These are phyloP conservation scores for Pseudolycoriella hygida DNA, from an alignment of 2,888 invertebrate genomes.

Conservation along the genomic window DNA sequence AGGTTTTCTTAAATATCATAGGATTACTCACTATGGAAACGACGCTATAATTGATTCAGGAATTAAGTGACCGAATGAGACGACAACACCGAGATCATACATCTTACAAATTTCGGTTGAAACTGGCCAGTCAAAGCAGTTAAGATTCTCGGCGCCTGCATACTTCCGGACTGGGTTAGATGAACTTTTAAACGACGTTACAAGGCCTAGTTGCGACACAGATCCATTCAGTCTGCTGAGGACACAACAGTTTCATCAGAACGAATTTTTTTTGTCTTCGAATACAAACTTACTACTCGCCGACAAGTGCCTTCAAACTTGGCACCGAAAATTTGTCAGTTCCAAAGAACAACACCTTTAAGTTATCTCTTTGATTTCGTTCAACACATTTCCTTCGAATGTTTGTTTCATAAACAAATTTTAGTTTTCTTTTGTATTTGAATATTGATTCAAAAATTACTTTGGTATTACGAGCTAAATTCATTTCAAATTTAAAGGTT, in stretches of 20 bases:
- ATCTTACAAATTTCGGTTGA: slow-evolving; percentile 24
- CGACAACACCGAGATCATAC: slow-evolving; percentile 77
- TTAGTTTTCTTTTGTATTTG: no score
- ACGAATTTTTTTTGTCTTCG: not conserved
- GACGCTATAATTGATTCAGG: slow-evolving; percentile 52
- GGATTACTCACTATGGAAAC: slow-evolving; percentile 67
- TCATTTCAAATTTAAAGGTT: no score
- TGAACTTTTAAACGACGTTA: slow-evolving; percentile 44
- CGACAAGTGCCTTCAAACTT: slow-evolving; percentile 45
- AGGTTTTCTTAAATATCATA: no score
- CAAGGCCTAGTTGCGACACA: slow-evolving; percentile 44
- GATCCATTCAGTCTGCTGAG: not conserved
- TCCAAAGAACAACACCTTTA: slow-evolving; percentile 65
- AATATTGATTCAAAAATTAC: no score
- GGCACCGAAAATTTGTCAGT: slow-evolving; percentile 65
- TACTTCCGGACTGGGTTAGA: slow-evolving; percentile 48
- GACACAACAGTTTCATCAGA: not conserved
- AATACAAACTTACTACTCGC: not conserved
- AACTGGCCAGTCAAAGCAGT: slow-evolving; percentile 48
- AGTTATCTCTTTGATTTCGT: not conserved
- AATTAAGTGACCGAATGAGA: slow-evolving; percentile 86
- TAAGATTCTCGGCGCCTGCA: slow-evolving; percentile 41
- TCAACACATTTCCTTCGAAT: no score
- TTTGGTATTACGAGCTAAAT: no score
- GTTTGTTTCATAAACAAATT: no score